Conservation (phyloP, 2,888 invertebrate genomes). For the Gastrophysa polygoni region DNA sequence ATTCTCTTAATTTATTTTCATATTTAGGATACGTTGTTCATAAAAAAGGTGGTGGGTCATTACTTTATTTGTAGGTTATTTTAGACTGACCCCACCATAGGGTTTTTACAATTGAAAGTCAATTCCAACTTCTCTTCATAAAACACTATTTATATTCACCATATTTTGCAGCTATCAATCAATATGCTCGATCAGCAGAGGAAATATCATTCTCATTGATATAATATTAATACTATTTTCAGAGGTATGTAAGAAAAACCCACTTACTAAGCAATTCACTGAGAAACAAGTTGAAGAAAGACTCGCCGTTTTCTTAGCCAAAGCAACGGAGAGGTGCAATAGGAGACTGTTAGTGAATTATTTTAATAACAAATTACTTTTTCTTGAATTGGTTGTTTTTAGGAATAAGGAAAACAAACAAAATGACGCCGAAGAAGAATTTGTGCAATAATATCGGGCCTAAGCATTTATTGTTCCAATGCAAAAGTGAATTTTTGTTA, state of each 20-base stretch:
- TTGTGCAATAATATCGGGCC: too few species aligned
- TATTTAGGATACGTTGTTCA: not conserved
- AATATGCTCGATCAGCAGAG: not conserved
- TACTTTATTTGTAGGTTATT: not conserved
- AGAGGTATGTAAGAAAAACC: slow-evolving; percentile 5
- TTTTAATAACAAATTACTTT: not conserved
- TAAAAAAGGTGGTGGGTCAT: not conserved
- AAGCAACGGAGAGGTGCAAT: slow-evolving; percentile 9
- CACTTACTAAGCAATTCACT: slow-evolving; percentile 7
- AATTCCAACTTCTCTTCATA: not conserved
- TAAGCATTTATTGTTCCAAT: too few species aligned
- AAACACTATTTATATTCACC: too few species aligned
- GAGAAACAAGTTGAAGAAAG: slow-evolving; percentile 11
- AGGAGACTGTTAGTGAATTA: slow-evolving; percentile 4
- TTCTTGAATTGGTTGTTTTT: not conserved
- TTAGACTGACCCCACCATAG: not conserved
- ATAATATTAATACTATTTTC: not conserved
- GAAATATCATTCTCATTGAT: not conserved
- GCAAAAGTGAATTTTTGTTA: too few species aligned
- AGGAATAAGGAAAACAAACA: too few species aligned
- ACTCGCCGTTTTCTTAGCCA: slow-evolving; percentile 7
- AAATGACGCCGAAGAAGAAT: not conserved
- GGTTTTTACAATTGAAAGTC: not conserved
- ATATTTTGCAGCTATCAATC: not conserved
- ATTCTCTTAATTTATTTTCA: not conserved